phyloP scores from a whole-genome alignment of 2,888 invertebrate genomes.

The Trisateles emortualis region DNA sequence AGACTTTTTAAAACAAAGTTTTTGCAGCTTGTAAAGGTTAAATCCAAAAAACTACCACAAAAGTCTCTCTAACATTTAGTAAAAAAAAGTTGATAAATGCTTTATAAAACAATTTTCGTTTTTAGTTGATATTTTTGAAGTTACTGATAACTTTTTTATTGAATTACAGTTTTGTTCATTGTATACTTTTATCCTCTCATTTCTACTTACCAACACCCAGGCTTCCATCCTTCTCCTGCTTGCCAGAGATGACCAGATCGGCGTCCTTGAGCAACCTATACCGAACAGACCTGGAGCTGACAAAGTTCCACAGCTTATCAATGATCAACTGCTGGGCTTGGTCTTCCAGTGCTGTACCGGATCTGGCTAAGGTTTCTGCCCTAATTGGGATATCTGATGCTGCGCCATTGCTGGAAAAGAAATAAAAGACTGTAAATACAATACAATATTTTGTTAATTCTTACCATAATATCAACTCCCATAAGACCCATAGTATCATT shows the following conservation, averaged over 20 bases:
- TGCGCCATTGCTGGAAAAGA: slow-evolving; percentile 71
- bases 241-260: slow-evolving; percentile 91
- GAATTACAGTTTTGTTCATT: too few relatives aligned
- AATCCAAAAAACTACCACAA: too few relatives aligned
- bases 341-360: slow-evolving; percentile 87
- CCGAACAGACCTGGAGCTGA: slow-evolving; percentile 91
- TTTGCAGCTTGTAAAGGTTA: too few relatives aligned
- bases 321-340: slow-evolving; percentile 89
- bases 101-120: too few relatives aligned
- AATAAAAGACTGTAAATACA: not conserved
- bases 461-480: too few relatives aligned
- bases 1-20: too few relatives aligned
- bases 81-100: too few relatives aligned
- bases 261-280: slow-evolving; percentile 93
- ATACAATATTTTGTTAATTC: not conserved
- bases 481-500: too few relatives aligned
- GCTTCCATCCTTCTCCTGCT: slow-evolving; percentile 89
- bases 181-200: too few relatives aligned
- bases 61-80: too few relatives aligned
- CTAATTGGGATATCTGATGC: slow-evolving; percentile 80
- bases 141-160: too few relatives aligned
- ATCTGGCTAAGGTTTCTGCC: slow-evolving; percentile 86
- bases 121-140: too few relatives aligned
- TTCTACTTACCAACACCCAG: slow-evolving; percentile 89
- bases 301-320: slow-evolving; percentile 92